These are phyloP conservation scores for Thelaira solivaga DNA, from an alignment of 2,888 invertebrate species.

Conservation along the genomic window DNA sequence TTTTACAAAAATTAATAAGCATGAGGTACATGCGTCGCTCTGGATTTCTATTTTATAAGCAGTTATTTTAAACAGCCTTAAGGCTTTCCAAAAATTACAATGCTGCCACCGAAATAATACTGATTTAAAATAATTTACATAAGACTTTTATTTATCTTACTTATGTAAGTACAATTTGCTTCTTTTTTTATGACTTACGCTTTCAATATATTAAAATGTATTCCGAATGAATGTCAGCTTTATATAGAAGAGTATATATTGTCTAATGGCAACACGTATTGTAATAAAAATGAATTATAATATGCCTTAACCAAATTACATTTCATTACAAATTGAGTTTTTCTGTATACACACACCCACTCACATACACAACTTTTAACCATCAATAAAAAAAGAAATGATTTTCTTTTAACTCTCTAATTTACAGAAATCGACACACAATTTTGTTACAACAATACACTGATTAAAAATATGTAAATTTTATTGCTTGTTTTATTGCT, in stretches of 20 bases:
- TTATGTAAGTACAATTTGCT: too few species aligned
- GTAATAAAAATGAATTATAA: conserved; percentile 16
- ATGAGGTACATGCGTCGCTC: too few species aligned
- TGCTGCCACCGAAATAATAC: too few species aligned
- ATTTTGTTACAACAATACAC: neutral
- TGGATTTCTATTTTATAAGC: too few species aligned
- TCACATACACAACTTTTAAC: neutral
- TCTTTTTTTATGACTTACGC: conserved; percentile 38
- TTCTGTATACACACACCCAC: neutral
- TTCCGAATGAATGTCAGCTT: conserved; percentile 39
- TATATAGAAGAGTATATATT: neutral
- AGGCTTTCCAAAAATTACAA: too few species aligned
- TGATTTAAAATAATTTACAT: too few species aligned
- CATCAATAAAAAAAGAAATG: too few species aligned
- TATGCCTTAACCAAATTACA: conserved; percentile 35
- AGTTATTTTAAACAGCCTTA: too few species aligned
- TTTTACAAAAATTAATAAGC: too few species aligned
- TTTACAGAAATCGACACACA: neutral
- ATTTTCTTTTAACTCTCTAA: neutral
- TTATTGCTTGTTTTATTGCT: neutral
- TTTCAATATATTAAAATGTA: conserved; percentile 7
- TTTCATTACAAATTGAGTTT: conserved; percentile 16
- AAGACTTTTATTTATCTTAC: too few species aligned
- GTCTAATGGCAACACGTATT: neutral
- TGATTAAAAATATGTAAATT: neutral